Conservation (phyloP, 2,888 invertebrate species). For the Pristionchus japonicus region DNA sequence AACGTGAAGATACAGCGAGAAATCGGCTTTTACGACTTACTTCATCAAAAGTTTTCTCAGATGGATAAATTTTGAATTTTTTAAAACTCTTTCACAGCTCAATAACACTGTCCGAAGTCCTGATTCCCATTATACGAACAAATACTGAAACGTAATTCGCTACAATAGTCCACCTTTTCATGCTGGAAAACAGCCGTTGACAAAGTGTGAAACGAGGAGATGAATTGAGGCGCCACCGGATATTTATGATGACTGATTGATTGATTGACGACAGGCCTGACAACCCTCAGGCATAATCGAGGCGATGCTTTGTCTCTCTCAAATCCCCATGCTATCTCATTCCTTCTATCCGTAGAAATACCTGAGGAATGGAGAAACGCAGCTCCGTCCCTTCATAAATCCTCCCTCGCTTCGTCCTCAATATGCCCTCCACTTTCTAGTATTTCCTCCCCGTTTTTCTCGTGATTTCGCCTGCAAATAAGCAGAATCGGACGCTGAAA, state of each 20-base stretch:
- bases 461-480: constrained; percentile 1
- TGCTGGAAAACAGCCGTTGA: background rate
- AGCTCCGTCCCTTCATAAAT: background rate
- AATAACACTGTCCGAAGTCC: background rate
- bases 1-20: no score
- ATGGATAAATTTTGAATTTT: no score
- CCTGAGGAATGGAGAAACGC: no score
- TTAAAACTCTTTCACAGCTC: no score
- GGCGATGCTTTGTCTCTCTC: no score
- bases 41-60: no score
- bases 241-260: constrained; percentile 36
- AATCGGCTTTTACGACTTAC: no score
- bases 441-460: background rate
- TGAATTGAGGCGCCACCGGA: background rate
- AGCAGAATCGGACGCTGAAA: background rate
- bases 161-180: no score
- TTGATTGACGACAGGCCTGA: background rate
- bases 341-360: no score
- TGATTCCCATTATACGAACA: background rate
- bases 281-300: background rate
- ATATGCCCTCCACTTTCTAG: background rate
- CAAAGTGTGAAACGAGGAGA: background rate
- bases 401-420: background rate
- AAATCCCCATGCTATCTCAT: no score
- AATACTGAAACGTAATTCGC: background rate